phyloP scores from a whole-genome alignment of 2,113 vertebrate species.

The Meleagris gallopavo region DNA sequence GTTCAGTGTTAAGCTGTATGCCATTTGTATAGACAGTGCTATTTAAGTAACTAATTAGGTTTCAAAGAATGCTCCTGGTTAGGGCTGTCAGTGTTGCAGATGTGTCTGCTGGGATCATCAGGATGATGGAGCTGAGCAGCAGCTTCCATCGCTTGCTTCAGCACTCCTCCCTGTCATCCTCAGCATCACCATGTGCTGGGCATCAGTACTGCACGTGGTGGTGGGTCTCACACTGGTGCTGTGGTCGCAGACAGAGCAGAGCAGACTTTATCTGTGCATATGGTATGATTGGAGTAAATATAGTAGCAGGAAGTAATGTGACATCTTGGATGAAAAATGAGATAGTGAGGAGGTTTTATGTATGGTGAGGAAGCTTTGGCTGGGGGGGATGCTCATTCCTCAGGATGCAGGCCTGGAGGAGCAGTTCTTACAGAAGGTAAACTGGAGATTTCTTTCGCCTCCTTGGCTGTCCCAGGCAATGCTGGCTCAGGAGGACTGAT shows the following conservation, averaged over 20 bases:
- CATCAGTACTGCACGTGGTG: too few relatives aligned
- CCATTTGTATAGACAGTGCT: slow-evolving; percentile 24
- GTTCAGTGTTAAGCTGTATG: neutral
- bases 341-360: neutral
- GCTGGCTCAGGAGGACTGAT: neutral
- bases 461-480: neutral
- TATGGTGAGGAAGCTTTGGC: neutral
- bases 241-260: accelerated
- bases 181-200: neutral
- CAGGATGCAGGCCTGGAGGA: neutral
- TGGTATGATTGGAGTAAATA: too few relatives aligned
- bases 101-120: neutral
- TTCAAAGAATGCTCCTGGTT: slow-evolving; percentile 27
- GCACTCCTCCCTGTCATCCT: neutral
- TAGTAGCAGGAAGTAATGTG: neutral
- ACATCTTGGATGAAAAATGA: neutral
- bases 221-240: neutral
- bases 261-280: neutral
- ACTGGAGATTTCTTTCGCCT: neutral
- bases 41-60: slow-evolving; percentile 50
- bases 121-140: neutral
- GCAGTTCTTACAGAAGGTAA: neutral
- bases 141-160: neutral
- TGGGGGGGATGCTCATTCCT: neutral
- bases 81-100: neutral